Conservation (phyloP, 2,113 vertebrate species). For the Montifringilla adamsi region DNA sequence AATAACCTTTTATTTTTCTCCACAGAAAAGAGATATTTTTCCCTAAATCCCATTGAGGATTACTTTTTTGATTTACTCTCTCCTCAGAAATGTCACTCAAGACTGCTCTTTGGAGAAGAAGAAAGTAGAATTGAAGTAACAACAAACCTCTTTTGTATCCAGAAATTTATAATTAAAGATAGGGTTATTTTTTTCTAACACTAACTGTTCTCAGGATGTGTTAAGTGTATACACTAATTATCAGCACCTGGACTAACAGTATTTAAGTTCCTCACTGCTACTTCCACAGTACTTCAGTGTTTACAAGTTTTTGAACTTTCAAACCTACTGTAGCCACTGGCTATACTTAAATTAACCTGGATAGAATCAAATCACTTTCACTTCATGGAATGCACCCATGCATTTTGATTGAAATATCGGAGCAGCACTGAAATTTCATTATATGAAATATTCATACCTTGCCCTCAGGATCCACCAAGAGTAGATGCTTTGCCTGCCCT, state of each 20-base stretch:
- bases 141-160: neutral
- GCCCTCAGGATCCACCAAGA: slow-evolving; percentile 91
- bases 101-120: neutral
- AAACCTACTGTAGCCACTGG: neutral
- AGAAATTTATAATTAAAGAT: neutral
- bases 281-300: neutral
- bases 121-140: neutral
- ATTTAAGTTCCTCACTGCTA: neutral
- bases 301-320: neutral
- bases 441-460: slow-evolving; percentile 74
- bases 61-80: neutral
- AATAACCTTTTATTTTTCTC: neutral
- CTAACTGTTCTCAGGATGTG: neutral
- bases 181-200: neutral
- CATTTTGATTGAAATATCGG: neutral
- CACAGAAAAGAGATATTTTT: neutral
- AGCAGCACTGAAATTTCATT: neutral
- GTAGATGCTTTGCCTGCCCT: slow-evolving; percentile 84
- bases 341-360: neutral
- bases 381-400: neutral
- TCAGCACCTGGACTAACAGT: neutral
- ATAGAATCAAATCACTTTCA: neutral
- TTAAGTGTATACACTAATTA: neutral
- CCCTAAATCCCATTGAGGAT: neutral
- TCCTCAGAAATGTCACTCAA: neutral